Evolutionary conservation across 1,140 invertebrate species (phyloP).

Genomic region (Temnothorax longispinosus): DNA sequence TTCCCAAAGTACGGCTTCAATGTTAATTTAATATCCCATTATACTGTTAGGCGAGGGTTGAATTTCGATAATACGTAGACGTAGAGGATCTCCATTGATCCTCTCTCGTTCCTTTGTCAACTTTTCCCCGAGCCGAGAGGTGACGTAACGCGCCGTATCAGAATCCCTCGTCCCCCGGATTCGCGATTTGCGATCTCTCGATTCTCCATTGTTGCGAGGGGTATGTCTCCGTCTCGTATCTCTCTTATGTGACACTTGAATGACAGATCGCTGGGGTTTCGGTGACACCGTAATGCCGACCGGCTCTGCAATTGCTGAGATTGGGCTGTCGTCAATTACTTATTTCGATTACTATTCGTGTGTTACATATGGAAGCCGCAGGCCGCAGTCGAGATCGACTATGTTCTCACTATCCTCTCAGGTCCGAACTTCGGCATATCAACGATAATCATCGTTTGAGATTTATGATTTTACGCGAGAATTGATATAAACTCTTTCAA

Average conservation of each 20-base stretch:
- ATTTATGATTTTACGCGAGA: not conserved
- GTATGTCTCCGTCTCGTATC: constrained; percentile 45
- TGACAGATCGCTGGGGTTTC: constrained; percentile 79
- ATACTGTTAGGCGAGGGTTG: constrained; percentile 9
- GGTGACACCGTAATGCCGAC: constrained; percentile 73
- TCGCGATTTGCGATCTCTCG: constrained; percentile 46
- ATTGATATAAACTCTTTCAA: not conserved
- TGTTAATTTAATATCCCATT: constrained; percentile 44
- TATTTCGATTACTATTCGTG: constrained; percentile 62
- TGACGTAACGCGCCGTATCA: constrained; percentile 52
- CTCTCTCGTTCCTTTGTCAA: constrained; percentile 44
- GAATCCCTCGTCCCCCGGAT: not conserved
- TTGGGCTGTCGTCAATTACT: constrained; percentile 76
- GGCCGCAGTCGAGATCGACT: not conserved
- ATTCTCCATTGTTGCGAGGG: constrained; percentile 51
- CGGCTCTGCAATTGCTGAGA: constrained; percentile 71
- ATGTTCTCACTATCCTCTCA: not conserved
- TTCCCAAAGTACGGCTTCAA: not conserved
- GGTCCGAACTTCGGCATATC: not conserved
- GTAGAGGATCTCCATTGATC: constrained; percentile 14
- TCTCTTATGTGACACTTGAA: constrained; percentile 78
- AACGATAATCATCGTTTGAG: not conserved
- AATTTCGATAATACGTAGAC: constrained; percentile 40
- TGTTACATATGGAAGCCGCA: not conserved
- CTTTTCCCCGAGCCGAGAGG: constrained; percentile 28